Evolutionary conservation across 2,797 vertebrate genomes (phyloP), one percentile per base, ranked within the genome.

Genomic region (Graptemys geographica): DNA sequence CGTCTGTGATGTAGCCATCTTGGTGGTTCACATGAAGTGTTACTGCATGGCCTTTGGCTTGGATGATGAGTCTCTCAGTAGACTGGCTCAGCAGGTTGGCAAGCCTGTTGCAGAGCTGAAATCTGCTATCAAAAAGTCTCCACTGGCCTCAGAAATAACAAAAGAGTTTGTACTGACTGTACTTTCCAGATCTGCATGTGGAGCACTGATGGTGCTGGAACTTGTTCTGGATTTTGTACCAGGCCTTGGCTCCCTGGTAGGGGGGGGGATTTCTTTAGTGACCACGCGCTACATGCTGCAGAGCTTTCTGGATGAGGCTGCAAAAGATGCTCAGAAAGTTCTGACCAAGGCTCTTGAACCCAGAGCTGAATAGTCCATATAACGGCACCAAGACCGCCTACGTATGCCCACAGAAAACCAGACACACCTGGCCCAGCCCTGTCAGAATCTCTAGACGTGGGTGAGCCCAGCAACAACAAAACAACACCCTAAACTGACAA

Each of bases 61-160:
- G 51, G 97, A 98, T 86, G 56, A 95, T 23, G 37, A 27, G 11
- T 94, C 96, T 1, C 92, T 97, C 2, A 8, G 83, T 49, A 92
- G 25, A 55, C 85, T 97, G 62, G 94, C 93, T 7, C 25, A 88
- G 19, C 91, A 74, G 79, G 90, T 37, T 1, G 92, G 83, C 10
- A 90, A 93, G 31, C 81, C 93, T 8, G 76, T 96, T 44, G 74
- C 94, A 18, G 90, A 87, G 3, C 79, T 97, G 86, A 96, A 90
- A 31, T 44, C 33, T 4, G 91, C 13, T 7, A 88, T 95, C 33
- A 88, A 53, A 62, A 57, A 6, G 56, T 93, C n/a, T 91, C 27
- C 57, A 5, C 11, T 59, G 57, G 57, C 27, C 57, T 59, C 57
- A 31, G 28, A 11, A 12, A 13, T 59, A 59, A 59, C 57, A 31